phyloP scores from a whole-genome alignment of 2,113 vertebrate genomes.

The Morone saxatilis region DNA sequence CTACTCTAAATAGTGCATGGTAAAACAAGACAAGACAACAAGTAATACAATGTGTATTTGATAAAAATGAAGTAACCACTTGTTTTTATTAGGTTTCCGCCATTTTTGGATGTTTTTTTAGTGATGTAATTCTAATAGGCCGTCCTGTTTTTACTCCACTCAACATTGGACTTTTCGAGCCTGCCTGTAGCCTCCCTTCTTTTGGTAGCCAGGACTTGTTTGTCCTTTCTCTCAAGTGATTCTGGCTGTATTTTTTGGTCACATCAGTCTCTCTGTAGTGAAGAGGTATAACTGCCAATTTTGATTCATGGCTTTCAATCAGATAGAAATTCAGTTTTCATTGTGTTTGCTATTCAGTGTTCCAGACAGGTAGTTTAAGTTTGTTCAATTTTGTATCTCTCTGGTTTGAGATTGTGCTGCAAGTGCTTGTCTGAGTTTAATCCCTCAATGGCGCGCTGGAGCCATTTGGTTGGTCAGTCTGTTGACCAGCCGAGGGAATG shows the following conservation, averaged over 20 bases:
- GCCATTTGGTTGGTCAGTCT: slow-evolving; percentile 9
- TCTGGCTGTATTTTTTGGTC: slow-evolving; percentile 1
- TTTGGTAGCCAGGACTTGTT: not conserved
- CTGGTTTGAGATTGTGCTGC: not conserved
- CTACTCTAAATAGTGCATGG: slow-evolving; percentile 20
- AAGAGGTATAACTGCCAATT: slow-evolving; percentile 1
- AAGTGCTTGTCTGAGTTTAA: not conserved
- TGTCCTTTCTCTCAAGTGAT: not conserved
- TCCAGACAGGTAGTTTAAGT: slow-evolving; percentile 10
- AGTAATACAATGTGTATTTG: not conserved
- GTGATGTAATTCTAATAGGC: not conserved
- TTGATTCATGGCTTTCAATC: slow-evolving; percentile 10
- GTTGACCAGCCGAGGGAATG: not conserved
- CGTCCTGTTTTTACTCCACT: not conserved
- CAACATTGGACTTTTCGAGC: not conserved
- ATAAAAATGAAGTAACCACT: not conserved
- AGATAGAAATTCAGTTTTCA: slow-evolving; percentile 8
- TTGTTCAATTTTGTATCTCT: slow-evolving; percentile 10
- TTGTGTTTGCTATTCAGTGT: slow-evolving; percentile 16
- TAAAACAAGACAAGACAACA: not conserved
- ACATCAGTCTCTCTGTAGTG: not conserved
- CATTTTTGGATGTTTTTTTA: not conserved
- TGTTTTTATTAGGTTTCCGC: not conserved
- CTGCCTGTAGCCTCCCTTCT: not conserved
- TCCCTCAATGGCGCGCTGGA: not conserved